These are phyloP conservation scores for Sebastolobus altivelis DNA, from an alignment of 2,797 vertebrate genomes.

Conservation along the genomic window DNA sequence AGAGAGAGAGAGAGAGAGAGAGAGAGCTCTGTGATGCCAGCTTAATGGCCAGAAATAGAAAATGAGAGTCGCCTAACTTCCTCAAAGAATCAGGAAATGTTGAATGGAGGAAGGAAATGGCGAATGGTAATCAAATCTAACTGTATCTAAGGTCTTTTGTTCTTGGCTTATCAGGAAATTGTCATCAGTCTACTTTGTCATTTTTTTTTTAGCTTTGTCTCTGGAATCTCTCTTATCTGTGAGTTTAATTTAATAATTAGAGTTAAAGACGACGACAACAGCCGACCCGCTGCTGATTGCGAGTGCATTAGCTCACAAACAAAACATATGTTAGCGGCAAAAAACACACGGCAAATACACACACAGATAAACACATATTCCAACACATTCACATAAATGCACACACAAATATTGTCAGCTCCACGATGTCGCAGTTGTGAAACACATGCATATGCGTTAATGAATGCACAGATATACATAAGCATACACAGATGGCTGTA, in stretches of 20 bases:
- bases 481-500: not conserved
- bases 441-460: conserved; percentile 20
- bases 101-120: conserved; percentile 68
- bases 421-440: not conserved
- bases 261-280: conserved; percentile 9
- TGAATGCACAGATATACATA: conserved; percentile 7
- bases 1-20: not conserved
- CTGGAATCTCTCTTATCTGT: conserved; percentile 18
- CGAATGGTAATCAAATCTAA: conserved; percentile 46
- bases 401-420: not conserved
- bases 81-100: conserved; percentile 62
- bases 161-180: conserved; percentile 33
- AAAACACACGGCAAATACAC: not conserved
- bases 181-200: conserved; percentile 13
- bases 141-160: conserved; percentile 60
- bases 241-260: not conserved
- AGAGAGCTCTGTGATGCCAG: conserved; percentile 11
- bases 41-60: conserved; percentile 58
- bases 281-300: not conserved
- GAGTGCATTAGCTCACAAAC: not conserved
- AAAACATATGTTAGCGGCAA: not conserved
- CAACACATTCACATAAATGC: not conserved
- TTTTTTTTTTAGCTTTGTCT: conserved; percentile 30
- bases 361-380: not conserved
- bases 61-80: conserved; percentile 56